Percentiles rank a stretch among this genome's conserved stretches.
Evolutionary conservation across 2,888 invertebrate genomes (phyloP).

Genomic region (Pasiphila rectangulata): DNA sequence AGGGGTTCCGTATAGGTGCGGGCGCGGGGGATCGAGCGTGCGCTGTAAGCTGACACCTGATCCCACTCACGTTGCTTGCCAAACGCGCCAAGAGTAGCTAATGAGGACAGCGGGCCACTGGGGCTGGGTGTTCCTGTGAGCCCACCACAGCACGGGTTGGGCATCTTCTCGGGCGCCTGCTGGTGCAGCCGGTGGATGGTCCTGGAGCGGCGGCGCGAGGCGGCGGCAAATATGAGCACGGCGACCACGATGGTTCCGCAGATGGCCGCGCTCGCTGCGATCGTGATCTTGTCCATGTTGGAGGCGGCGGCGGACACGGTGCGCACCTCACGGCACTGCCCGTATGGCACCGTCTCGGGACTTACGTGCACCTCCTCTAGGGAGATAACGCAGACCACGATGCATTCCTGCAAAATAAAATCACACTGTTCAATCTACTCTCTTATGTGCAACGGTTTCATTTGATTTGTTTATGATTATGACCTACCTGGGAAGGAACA

Average conservation of each 20-base stretch:
- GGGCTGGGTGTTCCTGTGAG: slow-evolving; percentile 88
- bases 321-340: slow-evolving; percentile 93
- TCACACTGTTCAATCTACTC: background rate
- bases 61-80: slow-evolving; percentile 89
- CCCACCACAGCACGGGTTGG: slow-evolving; percentile 89
- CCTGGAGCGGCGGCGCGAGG: slow-evolving; percentile 88
- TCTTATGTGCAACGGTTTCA: background rate
- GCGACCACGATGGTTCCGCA: slow-evolving; percentile 95
- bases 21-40: slow-evolving; percentile 93
- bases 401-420: slow-evolving; percentile 86
- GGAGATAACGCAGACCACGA: slow-evolving; percentile 95
- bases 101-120: slow-evolving; percentile 88
- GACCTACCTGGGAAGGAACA: slow-evolving; percentile 89
- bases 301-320: slow-evolving; percentile 91
- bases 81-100: slow-evolving; percentile 91
- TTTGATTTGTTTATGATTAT: too few relatives aligned
- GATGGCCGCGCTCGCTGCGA: slow-evolving; percentile 95
- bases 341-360: slow-evolving; percentile 91
- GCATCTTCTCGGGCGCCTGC: slow-evolving; percentile 85
- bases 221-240: slow-evolving; percentile 93
- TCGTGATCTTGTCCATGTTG: slow-evolving; percentile 97
- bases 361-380: slow-evolving; percentile 93
- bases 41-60: slow-evolving; percentile 92
- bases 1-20: slow-evolving; percentile 87
- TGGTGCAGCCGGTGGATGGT: slow-evolving; percentile 88